Percentiles rank a stretch among this genome's conserved stretches.
Conservation (phyloP, 2,113 vertebrate species). For the Eublepharis macularius region DNA sequence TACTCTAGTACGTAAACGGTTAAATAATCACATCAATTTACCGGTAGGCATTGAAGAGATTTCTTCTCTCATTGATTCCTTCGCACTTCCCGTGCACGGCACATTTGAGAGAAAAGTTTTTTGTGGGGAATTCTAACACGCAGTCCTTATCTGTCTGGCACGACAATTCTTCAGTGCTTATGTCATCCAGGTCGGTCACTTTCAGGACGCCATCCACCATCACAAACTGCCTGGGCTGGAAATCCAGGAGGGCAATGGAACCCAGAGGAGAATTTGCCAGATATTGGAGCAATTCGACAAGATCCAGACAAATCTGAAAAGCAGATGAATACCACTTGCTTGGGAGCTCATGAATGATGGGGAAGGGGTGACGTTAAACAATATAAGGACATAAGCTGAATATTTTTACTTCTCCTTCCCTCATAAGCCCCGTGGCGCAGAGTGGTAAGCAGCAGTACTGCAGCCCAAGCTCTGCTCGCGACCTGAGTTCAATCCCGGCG, state of each 20-base stretch:
- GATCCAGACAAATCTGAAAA: constrained; percentile 87
- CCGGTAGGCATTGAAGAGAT: constrained; percentile 92
- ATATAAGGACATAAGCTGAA: too few species aligned
- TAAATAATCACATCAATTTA: constrained; percentile 39
- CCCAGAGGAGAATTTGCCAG: constrained; percentile 88
- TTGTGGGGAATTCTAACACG: constrained; percentile 81
- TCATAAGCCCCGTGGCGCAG: too few species aligned
- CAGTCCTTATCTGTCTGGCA: constrained; percentile 82
- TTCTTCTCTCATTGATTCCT: constrained; percentile 87
- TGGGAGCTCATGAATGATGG: background rate
- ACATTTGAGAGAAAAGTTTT: constrained; percentile 82
- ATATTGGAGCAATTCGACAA: constrained; percentile 87
- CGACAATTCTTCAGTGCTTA: constrained; percentile 75
- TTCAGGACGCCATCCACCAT: constrained; percentile 87
- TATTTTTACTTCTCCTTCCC: too few species aligned
- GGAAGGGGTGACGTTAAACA: constrained; percentile 13
- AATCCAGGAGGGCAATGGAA: constrained; percentile 89
- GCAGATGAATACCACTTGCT: constrained; percentile 52
- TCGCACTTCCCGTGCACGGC: constrained; percentile 72
- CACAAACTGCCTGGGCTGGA: constrained; percentile 92
- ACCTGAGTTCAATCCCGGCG: too few species aligned
- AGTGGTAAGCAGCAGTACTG: too few species aligned
- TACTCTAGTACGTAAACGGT: background rate
- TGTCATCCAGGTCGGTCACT: constrained; percentile 91
- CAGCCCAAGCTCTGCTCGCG: too few species aligned